These are phyloP conservation scores for Agrotis ipsilon DNA, from an alignment of 2,888 invertebrate genomes.

Conservation along the genomic window DNA sequence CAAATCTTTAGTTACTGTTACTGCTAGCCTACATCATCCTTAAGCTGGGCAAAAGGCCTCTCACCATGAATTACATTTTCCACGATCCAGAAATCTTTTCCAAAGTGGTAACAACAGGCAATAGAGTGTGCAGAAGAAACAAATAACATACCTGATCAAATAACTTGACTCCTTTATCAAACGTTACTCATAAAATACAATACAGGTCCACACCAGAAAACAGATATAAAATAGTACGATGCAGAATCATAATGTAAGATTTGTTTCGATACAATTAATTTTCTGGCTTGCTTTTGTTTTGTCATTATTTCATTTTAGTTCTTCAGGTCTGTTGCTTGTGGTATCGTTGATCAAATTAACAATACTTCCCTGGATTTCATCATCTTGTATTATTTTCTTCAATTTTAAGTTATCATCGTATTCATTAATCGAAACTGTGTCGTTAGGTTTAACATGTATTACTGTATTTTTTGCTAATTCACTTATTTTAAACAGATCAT, in stretches of 20 bases:
- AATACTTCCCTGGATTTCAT: not conserved
- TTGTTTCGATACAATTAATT: not conserved
- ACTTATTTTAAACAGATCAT: constrained; percentile 9
- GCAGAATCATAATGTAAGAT: not conserved
- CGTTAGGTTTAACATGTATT: constrained; percentile 68
- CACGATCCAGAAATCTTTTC: no score
- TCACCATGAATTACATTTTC: no score
- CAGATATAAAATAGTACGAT: not conserved
- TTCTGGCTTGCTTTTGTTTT: not conserved
- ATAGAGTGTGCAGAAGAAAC: not conserved
- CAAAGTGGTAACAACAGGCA: no score
- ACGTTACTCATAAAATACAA: not conserved
- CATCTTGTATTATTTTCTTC: not conserved
- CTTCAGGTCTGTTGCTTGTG: constrained; percentile 1
- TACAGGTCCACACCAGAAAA: not conserved
- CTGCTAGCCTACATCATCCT: no score
- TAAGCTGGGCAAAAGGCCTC: no score
- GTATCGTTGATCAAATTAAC: constrained; percentile 9
- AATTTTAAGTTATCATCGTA: constrained; percentile 15
- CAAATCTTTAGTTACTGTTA: no score
- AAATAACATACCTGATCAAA: constrained; percentile 1
- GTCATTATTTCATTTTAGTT: not conserved
- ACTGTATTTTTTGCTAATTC: constrained; percentile 56
- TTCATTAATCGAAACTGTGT: constrained; percentile 63
- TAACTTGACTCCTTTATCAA: not conserved